Base-by-base conservation (phyloP, 23 tunicate genomes). In the Diplosoma virens region DNA sequence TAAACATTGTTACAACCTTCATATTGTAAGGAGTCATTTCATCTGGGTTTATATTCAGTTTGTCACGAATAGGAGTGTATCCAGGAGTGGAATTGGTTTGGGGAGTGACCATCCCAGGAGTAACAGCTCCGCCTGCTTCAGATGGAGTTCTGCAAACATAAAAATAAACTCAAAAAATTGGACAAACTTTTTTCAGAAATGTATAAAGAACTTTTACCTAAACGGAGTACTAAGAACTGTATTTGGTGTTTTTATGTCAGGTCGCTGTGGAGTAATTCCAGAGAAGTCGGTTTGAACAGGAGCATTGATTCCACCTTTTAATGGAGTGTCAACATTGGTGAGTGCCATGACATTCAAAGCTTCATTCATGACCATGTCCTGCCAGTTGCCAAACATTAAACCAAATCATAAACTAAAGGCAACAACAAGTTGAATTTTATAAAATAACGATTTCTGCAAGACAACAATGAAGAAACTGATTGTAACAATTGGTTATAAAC, bases 281-380 rank as follows among this genome's bases (percentile, higher is more conserved):
- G 89, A 37, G 67, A 95, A 95, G 53, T 95, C 99, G 16, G 87
- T 89, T 24, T 89, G 93, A 26, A 95, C 85, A 16, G 95, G 87
- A 4, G 96, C 89, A 67, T 95, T 95, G 0, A 80, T 71, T 23
- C 96, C 99, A 33, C 96, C 99, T 69, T 89, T 89, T 3, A 95
- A 69, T 37, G 96, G 96, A 1, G 96, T 89, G 73, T 95, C 96
- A 4, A 92, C 95, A 37, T 95, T 84, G 52, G 95, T 81, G 26
- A 95, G 79, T 3, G 93, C 94, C 85, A 89, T 92, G 1, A 95
- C 84, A 65, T 82, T 86, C 52, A 93, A 81, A 3, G 99, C 96
- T 64, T 95, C 91, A 26, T 86, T 86, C 93, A 85, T 92, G 1
- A 92, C 88, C 17, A 67, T 76, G 64, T 92, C 97, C 76, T 86